A percentile compares a stretch with the other conserved stretches of the same genome.
Evolutionary conservation across 2,888 invertebrate genomes (phyloP).

Genomic region (Epinotia brunnichana): DNA sequence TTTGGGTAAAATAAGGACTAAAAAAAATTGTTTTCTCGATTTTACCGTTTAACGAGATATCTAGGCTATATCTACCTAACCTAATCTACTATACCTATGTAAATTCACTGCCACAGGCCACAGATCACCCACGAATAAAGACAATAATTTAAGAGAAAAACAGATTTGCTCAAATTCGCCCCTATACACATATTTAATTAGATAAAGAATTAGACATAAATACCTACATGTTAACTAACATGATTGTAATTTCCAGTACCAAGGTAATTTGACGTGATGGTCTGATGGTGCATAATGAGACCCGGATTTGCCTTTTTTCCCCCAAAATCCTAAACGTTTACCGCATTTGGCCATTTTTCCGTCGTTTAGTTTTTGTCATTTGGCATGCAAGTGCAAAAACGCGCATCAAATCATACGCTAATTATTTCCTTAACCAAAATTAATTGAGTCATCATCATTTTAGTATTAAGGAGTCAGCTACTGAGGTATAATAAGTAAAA

Average conservation of each 20-base stretch:
- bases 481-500: no score
- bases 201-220: neutral
- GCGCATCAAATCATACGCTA: constrained; percentile 35
- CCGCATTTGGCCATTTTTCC: constrained; percentile 32
- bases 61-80: no score
- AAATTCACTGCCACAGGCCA: no score
- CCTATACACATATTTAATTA: no score
- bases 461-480: neutral
- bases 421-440: constrained; percentile 33
- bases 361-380: constrained; percentile 37
- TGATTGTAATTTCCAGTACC: neutral
- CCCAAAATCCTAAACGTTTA: constrained; percentile 35
- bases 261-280: neutral
- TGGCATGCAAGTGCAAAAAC: constrained; percentile 30
- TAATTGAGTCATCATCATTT: constrained; percentile 15
- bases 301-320: constrained; percentile 39
- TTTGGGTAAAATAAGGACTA: no score
- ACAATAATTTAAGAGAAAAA: no score
- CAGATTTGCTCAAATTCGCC: no score
- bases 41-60: no score
- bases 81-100: no score
- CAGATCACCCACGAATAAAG: no score
- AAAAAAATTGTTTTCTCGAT: no score
- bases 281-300: constrained; percentile 15
- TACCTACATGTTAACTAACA: neutral